Base-by-base conservation (phyloP, 2,888 invertebrate species). In the Fabriciana adippe region DNA sequence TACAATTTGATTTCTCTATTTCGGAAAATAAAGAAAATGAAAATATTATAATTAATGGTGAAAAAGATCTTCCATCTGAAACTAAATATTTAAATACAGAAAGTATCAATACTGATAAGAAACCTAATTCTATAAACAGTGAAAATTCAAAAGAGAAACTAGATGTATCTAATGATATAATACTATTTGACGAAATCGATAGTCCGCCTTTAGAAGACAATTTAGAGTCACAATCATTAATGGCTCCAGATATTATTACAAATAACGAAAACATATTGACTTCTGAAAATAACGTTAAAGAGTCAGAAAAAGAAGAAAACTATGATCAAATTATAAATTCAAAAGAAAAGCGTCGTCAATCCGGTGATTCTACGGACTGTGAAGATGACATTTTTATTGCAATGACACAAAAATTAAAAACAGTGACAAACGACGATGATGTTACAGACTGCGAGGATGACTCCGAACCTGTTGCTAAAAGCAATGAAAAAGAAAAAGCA, bases 121-220 rank as follows among this genome's bases (percentile, higher is more conserved):
- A 64, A 64, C 62, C 67, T 18, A 68, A n/a, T 51, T 26, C 26
- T 11, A 26, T 55, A n/a, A 68, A 47, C 50, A 59, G 14, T 61
- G 69, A 71, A 69, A 72, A 68, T 64, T 63, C 61, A 64, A 68
- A 69, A 65, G 48, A 70, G 69, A 35, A 81, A 75, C 69, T 63
- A 74, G 77, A 81, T 74, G 75, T 71, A 69, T 89, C 89, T 15
- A 81, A 87, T 73, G 89, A 89, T 67, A 79, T 81, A 66, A 80
- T 90, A 67, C 51, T 84, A 13, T 89, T 90, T 80, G 85, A 88
- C 53, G 89, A 89, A 50, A 70, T 88, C 55, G 83, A 86, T 59
- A 79, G 73, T 61, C 78, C 82, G 64, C 60, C 75, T 21, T 71
- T 82, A 35, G 75, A 79, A 15, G 85, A 85, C 45, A 76, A 81